A percentile compares a stretch with the other conserved stretches of the same genome.
Conservation (phyloP, 2,797 vertebrate genomes). For the Sebastes glaucus region DNA sequence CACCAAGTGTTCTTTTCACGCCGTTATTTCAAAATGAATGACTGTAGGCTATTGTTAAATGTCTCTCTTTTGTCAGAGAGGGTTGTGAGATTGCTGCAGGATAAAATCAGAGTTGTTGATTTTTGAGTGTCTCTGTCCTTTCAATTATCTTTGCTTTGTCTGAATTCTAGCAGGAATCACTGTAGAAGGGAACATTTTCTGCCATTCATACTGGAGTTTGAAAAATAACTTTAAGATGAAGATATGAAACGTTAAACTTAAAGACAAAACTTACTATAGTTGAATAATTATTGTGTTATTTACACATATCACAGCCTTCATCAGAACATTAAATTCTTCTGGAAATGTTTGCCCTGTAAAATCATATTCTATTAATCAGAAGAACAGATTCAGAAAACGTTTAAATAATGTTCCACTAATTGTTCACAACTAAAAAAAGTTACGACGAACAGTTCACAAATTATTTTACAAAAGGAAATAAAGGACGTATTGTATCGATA, state of each 20-base stretch:
- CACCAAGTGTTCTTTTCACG: not conserved
- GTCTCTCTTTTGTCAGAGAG: not conserved
- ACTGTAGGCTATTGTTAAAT: not conserved
- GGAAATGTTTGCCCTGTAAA: too few relatives aligned
- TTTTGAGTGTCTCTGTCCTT: not conserved
- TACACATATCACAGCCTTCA: too few relatives aligned
- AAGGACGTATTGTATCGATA: too few relatives aligned
- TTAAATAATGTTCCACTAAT: too few relatives aligned
- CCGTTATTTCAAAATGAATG: not conserved
- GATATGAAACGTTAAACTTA: not conserved
- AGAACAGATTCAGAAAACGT: too few relatives aligned
- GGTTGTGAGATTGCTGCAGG: not conserved
- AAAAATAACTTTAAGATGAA: not conserved
- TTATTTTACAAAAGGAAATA: too few relatives aligned
- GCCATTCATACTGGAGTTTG: not conserved
- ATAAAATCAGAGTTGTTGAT: not conserved
- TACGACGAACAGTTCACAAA: too few relatives aligned
- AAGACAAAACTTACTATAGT: too few relatives aligned
- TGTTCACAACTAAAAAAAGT: too few relatives aligned
- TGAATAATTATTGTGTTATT: too few relatives aligned
- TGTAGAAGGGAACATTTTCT: not conserved
- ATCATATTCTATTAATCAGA: too few relatives aligned
- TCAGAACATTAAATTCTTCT: too few relatives aligned
- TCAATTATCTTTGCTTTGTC: not conserved
- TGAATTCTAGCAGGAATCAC: not conserved